These are phyloP conservation scores for Trachelus stipa DNA, from an alignment of 2,888 invertebrate species.

Conservation along the genomic window DNA sequence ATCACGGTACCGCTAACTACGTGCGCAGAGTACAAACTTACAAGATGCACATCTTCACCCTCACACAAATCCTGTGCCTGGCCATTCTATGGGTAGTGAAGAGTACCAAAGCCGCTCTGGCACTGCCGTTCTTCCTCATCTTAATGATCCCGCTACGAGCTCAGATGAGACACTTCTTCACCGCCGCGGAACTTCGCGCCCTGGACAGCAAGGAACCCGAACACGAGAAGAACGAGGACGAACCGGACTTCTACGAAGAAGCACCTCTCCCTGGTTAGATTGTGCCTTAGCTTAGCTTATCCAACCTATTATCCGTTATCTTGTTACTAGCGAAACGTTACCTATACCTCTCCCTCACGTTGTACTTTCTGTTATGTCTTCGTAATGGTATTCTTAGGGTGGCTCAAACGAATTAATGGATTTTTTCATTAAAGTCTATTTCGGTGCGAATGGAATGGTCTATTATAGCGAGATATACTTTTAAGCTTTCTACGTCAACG, in stretches of 20 bases:
- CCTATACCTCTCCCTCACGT: neutral
- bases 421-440: slow-evolving; percentile 16
- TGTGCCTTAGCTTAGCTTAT: slow-evolving; percentile 53
- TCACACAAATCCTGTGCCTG: slow-evolving; percentile 85
- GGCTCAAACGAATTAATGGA: slow-evolving; percentile 25
- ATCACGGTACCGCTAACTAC: slow-evolving; percentile 91
- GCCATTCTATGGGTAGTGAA: slow-evolving; percentile 88
- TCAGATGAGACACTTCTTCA: slow-evolving; percentile 79
- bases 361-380: slow-evolving; percentile 5
- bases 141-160: slow-evolving; percentile 90
- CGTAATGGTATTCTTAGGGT: slow-evolving; percentile 17
- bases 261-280: slow-evolving; percentile 84
- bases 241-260: slow-evolving; percentile 95
- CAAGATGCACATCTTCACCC: slow-evolving; percentile 93
- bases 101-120: slow-evolving; percentile 87
- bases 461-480: neutral
- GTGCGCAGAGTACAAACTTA: slow-evolving; percentile 89
- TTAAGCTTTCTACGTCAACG: neutral
- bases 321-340: slow-evolving; percentile 14
- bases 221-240: slow-evolving; percentile 81
- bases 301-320: slow-evolving; percentile 7
- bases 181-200: slow-evolving; percentile 84
- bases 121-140: slow-evolving; percentile 94
- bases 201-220: slow-evolving; percentile 88
- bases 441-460: neutral